phyloP scores from a whole-genome alignment of 1,140 invertebrate species.

The Drusus annulatus region DNA sequence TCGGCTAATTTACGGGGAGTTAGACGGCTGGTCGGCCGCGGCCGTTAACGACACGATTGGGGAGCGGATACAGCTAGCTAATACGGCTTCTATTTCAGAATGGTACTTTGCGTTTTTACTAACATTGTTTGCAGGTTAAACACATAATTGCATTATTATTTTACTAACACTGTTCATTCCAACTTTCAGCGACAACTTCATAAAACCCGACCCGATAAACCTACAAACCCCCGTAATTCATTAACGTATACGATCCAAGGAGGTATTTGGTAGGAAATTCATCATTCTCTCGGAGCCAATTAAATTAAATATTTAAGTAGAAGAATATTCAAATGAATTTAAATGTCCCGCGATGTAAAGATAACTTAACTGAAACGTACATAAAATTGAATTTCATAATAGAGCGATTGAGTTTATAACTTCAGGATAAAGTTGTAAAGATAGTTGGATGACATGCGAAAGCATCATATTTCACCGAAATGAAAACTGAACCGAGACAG shows the following conservation, averaged over 20 bases:
- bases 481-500: neutral
- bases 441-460: conserved; percentile 24
- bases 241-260: no score
- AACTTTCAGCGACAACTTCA: no score
- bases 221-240: no score
- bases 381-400: neutral
- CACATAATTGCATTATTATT: no score
- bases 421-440: conserved; percentile 26
- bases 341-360: neutral
- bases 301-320: neutral
- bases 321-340: neutral
- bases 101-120: no score
- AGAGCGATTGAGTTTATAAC: conserved; percentile 1
- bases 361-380: no score
- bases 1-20: conserved; percentile 45
- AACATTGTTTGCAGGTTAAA: no score
- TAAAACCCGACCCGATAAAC: no score
- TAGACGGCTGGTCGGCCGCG: neutral
- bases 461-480: conserved; percentile 6
- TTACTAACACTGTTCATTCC: no score
- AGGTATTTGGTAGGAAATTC: no score
- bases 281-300: no score
- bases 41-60: conserved; percentile 10
- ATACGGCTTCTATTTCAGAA: no score
- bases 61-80: neutral